Percentiles rank a stretch among this genome's conserved stretches.
Evolutionary conservation across 2,888 invertebrate genomes (phyloP).

Genomic region (Mellilla xanthometata): DNA sequence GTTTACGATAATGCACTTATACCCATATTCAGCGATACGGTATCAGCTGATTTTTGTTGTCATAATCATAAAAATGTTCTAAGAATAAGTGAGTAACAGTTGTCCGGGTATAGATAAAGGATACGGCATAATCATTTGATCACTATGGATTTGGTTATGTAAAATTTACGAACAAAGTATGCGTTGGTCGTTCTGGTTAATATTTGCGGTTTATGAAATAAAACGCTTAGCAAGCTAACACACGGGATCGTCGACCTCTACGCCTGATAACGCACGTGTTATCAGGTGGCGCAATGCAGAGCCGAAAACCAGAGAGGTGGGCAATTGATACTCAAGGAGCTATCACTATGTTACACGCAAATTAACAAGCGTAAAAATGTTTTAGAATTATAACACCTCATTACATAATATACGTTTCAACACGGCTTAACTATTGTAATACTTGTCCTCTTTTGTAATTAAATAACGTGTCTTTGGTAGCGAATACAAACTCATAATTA

Average conservation of each 20-base stretch:
- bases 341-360: background rate
- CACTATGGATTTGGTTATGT: background rate
- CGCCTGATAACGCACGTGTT: slow-evolving; percentile 61
- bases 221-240: slow-evolving; percentile 48
- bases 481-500: too few relatives aligned
- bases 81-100: slow-evolving; percentile 4
- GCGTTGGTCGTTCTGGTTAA: slow-evolving; percentile 15
- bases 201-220: slow-evolving; percentile 20
- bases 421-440: too few relatives aligned
- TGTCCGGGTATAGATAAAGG: background rate
- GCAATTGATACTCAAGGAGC: slow-evolving; percentile 50
- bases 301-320: slow-evolving; percentile 58
- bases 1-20: slow-evolving; percentile 9
- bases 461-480: too few relatives aligned
- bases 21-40: slow-evolving; percentile 11
- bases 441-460: too few relatives aligned
- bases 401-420: too few relatives aligned
- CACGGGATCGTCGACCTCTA: slow-evolving; percentile 54
- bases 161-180: slow-evolving; percentile 1
- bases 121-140: background rate
- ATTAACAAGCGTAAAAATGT: too few relatives aligned
- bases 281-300: slow-evolving; percentile 75
- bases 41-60: slow-evolving; percentile 12
- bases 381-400: too few relatives aligned
- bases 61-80: slow-evolving; percentile 13